Conservation (phyloP, 2,113 vertebrate genomes). For the Puma concolor region DNA sequence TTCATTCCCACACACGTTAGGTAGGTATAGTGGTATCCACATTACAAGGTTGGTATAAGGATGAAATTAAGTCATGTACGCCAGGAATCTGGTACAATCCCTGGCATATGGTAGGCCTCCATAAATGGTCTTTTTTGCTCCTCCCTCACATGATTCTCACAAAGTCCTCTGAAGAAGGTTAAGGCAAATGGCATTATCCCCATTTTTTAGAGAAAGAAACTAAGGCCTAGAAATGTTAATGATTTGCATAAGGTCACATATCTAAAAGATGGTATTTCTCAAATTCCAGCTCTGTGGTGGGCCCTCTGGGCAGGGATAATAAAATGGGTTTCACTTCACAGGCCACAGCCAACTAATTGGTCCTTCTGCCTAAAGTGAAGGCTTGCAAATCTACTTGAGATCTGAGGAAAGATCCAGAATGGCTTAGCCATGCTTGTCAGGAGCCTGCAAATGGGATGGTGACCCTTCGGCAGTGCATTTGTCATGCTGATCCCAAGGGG, state of each 20-base stretch:
- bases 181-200: not conserved
- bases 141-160: not conserved
- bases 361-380: not conserved
- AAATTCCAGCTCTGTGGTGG: not conserved
- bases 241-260: not conserved
- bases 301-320: not conserved
- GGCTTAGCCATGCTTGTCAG: not conserved
- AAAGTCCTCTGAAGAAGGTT: not conserved
- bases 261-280: not conserved
- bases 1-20: not conserved
- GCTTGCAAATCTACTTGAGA: not conserved
- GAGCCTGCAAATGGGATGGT: too few species aligned
- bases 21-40: not conserved
- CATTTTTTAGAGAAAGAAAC: not conserved
- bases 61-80: not conserved
- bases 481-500: not conserved
- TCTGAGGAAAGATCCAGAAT: not conserved
- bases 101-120: too few species aligned
- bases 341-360: not conserved
- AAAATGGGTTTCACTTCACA: not conserved
- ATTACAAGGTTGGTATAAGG: not conserved
- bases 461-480: accelerated
- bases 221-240: not conserved
- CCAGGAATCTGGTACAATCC: not conserved
- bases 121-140: not conserved